Base-by-base conservation (phyloP, 2,113 vertebrate species). In the Haemorhous mexicanus region DNA sequence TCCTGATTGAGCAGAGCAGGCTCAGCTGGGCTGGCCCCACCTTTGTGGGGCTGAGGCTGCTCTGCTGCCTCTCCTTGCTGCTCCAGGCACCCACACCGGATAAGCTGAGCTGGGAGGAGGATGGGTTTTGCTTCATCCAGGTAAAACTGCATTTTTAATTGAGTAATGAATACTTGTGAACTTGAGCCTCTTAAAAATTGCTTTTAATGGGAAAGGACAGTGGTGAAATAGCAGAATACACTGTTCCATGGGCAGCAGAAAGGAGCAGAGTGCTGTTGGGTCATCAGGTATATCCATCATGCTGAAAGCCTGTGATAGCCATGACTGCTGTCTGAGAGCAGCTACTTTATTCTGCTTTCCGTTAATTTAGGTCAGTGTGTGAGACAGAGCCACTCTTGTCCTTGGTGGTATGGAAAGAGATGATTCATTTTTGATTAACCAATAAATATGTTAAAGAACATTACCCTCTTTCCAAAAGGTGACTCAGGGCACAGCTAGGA, bases 61-160 rank as follows among this genome's bases (percentile, higher is more conserved):
- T 5, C 47, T 28, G 20, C 8, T 27, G 30, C 33, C 18, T 41
- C n/a, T 53, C 8, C 21, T 41, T 16, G 3, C 32, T 83, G 30
- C 33, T 33, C 0, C 15, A 43, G 15, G 6, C 50, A 33, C 0
- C 5, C 11, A 3, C 1, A 3, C 7, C 10, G 20, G 7, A 0
- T 1, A 1, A 47, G 3, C 26, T 12, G 32, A 11, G 23, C 41
- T 61, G 58, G 39, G 27, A 78, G 28, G 9, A 21, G 11, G 18
- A 1, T 9, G 61, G 8, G 0, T 4, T 67, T 37, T 27, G 3
- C 15, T 63, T 87, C 16, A 24, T 26, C 24, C n/a, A 21, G 33
- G n/a, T 93, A 52, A 91, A 91, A 47, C 20, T 56, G 13, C 6
- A 0, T 37, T 84, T 89, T 85, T 43, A 32, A 26, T 21, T 21